Base-by-base conservation (phyloP, 2,888 invertebrate genomes). In the Caenorhabditis afra region DNA sequence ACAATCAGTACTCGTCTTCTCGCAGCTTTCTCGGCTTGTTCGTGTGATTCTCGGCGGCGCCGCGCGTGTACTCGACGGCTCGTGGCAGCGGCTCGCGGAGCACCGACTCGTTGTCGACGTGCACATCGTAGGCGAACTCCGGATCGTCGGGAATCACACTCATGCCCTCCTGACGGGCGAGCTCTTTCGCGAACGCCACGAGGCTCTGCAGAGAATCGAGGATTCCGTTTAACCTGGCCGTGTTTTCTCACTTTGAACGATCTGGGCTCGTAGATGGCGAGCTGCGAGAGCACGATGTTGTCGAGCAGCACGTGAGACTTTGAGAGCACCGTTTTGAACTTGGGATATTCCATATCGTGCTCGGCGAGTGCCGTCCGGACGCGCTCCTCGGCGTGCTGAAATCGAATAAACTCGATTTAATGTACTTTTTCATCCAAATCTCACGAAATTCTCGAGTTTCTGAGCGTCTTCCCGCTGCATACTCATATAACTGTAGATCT, bases 191-290 rank as follows among this genome's bases (percentile, higher is more conserved):
- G 45, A 86, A 81, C 18, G 83, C 77, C 12, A 89, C 88, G 18
- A 89, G 74, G 41, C 84, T 85, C 88, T 88, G 66, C 66, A 80
- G 74, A 58, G 3, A 5, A 29, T 29, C 7, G 29, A 7, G 29
- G 29, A 29, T 29, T 29, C 29, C 29, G 7, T 29, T 29, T 7
- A 29, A 29, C 3, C 29, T 29, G n/a, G n/a, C n/a, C n/a, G n/a
- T n/a, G n/a, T n/a, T n/a, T n/a, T n/a, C 71, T 22, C 50, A 89
- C 89, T 79, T 86, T 82, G 66, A 89, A 89, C 0, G 89, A 86
- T 45, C 83, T 58, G 16, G 89, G 89, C 65, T 89, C 89, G 67
- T 90, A 90, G 52, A 89, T 84, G 14, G 90, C 89, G 47, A 89
- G 62, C 55, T 90, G 87, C 12, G 89, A 83, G 12, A 89, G 82